Conservation (phyloP, 2,888 invertebrate species). For the Pycnomerus fuliginosus region DNA sequence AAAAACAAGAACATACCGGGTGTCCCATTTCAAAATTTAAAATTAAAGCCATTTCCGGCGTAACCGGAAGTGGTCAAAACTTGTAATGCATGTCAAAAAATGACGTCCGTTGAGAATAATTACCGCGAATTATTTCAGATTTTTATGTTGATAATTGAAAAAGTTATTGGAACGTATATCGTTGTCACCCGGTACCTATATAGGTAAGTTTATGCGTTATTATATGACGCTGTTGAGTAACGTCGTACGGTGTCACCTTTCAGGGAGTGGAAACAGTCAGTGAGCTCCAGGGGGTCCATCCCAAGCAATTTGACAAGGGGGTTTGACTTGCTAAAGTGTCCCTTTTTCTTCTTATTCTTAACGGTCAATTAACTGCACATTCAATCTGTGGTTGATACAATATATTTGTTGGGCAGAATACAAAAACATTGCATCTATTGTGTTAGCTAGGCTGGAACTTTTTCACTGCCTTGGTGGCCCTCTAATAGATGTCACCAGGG, state of each 20-base stretch:
- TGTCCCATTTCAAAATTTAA: too few species aligned
- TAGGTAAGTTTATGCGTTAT: too few species aligned
- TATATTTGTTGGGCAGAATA: constrained; percentile 40
- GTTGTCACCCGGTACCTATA: too few species aligned
- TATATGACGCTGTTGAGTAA: constrained; percentile 22
- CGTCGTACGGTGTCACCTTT: constrained; percentile 27
- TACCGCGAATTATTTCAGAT: too few species aligned
- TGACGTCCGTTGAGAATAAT: too few species aligned
- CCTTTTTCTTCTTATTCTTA: constrained; percentile 33
- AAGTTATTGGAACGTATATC: too few species aligned
- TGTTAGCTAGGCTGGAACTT: constrained; percentile 4
- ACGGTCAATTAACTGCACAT: constrained; percentile 48
- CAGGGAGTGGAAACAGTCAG: constrained; percentile 29
- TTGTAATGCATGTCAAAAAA: too few species aligned
- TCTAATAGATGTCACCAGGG: constrained; percentile 43
- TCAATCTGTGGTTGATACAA: constrained; percentile 45
- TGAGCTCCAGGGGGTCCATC: constrained; percentile 32
- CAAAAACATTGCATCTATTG: constrained; percentile 17
- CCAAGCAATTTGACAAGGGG: constrained; percentile 25
- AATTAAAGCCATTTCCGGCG: too few species aligned
- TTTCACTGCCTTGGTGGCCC: constrained; percentile 34
- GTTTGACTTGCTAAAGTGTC: constrained; percentile 33
- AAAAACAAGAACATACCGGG: too few species aligned
- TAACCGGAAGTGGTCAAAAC: too few species aligned
- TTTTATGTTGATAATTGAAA: too few species aligned